phyloP scores from a whole-genome alignment of 2,888 invertebrate genomes.

The Protonemura montana region DNA sequence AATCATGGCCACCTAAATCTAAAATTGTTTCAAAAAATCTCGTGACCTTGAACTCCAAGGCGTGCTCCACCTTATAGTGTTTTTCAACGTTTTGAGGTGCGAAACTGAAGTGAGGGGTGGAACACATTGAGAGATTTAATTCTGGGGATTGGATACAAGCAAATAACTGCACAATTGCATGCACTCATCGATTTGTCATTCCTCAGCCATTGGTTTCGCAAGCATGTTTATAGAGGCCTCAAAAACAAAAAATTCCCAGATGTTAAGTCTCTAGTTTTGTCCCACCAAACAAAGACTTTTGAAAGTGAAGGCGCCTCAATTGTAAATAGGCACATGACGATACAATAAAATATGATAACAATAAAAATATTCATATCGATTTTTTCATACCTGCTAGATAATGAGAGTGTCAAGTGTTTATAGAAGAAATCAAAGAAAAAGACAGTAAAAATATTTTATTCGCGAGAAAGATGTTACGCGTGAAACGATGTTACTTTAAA shows the following conservation, averaged over 20 bases:
- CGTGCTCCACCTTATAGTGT: too few species aligned
- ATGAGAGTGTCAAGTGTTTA: background rate
- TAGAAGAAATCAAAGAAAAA: background rate
- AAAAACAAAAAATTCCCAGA: background rate
- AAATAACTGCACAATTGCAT: background rate
- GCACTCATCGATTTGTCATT: background rate
- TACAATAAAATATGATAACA: slow-evolving; percentile 49
- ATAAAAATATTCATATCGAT: slow-evolving; percentile 49
- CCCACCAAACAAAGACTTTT: slow-evolving; percentile 23
- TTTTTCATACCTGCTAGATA: slow-evolving; percentile 47
- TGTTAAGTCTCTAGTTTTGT: background rate
- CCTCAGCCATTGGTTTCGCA: background rate
- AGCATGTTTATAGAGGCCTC: background rate
- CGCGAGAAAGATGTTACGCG: background rate
- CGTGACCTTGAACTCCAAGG: too few species aligned
- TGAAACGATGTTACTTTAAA: background rate
- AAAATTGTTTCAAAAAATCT: too few species aligned
- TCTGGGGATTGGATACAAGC: background rate
- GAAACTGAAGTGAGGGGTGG: background rate
- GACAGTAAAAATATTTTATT: background rate
- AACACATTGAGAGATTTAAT: background rate
- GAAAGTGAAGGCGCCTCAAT: slow-evolving; percentile 20
- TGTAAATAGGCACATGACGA: slow-evolving; percentile 43
- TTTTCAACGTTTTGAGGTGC: background rate
- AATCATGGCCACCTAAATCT: too few species aligned